Base-by-base conservation (phyloP, 2,797 vertebrate genomes). In the Sternarchorhynchus goeldii region DNA sequence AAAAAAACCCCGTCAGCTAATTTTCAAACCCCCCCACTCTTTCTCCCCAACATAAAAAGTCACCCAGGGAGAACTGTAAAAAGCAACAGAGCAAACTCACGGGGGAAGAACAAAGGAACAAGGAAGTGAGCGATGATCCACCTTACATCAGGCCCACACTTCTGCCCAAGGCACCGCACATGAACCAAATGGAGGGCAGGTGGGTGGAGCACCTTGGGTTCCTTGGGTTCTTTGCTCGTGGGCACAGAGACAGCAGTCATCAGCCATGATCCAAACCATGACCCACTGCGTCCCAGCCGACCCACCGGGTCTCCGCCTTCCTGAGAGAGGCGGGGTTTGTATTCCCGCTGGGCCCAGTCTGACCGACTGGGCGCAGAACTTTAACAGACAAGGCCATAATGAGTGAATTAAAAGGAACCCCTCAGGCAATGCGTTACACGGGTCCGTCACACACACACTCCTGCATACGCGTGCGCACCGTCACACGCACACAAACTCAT, bases 351-450 rank as follows among this genome's bases (percentile, higher is more conserved):
- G 79, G 73, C 59, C 71, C 36, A 1, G 45, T 59, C 63, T 76
- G 60, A 80, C 12, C 36, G 60, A 59, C 73, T 78, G 73, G n/a
- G 63, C 29, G 53, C 50, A 6, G 73, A 79, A 76, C 56, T 75
- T 34, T 65, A 34, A 79, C 59, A 69, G 82, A 79, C 79, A 79
- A 53, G 50, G 63, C 57, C 73, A 81, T 81, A 64, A 84, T 81
- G 82, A 81, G 72, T 74, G 77, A 83, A 84, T 84, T 74, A 81
- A 81, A 77, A 66, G 73, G 45, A 77, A 64, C 74, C 81, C 79
- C 65, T 59, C 76, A 45, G 70, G 80, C 73, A 4, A 74, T 79
- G 75, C 56, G 77, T 74, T 29, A 74, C 63, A 78, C 5, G 0
- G 50, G 56, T 21, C 67, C 53, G n/a, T 45, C 60, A 18, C 57